Base-by-base conservation (phyloP, 2,797 vertebrate genomes). In the Gallinago solitaria region DNA sequence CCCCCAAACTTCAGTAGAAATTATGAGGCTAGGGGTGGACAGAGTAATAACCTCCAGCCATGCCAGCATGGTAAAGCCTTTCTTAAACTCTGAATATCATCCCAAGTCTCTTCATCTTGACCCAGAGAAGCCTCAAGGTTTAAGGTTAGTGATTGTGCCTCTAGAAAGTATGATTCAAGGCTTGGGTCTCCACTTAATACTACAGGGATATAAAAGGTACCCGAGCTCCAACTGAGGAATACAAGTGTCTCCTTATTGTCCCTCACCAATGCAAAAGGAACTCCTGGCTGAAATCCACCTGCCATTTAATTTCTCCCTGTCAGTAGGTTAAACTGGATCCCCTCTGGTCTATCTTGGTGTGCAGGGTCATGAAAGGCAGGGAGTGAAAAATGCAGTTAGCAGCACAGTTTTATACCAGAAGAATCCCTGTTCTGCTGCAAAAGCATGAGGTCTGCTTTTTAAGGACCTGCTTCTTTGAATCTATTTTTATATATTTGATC, bases 401-500 rank as follows among this genome's bases (percentile, higher is more conserved):
- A 69, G 39, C 17, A 30, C 7, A 27, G 43, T 53, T 90, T 94
- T 81, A 11, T 54, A 69, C 25, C 33, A 86, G 45, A 79, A 73
- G 21, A 61, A 81, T 41, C 11, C 41, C 28, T 41, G 43, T 71
- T 85, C 83, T 91, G 61, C 53, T 83, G 78, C 60, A 71, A 53
- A 68, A 69, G 37, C 50, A 56, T 16, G 17, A 43, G 35, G 19
- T 18, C 43, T 82, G 67, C 54, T 93, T 87, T 93, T 84, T 67
- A 86, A 45, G 73, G 43, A 25, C 70, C 90, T 71, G 23, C 32
- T 84, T 82, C 93, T 94, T 96, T 93, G 47, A 78, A 47, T 67
- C 86, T 96, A 67, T 89, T 94, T 96, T 88, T 90, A 47, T 56
- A 35, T 73, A 75, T 76, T 90, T 95, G 88, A 90, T 94, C 83